Base-by-base conservation (phyloP, 2,113 vertebrate genomes). In the Rhegmatorhina hoffmannsi region DNA sequence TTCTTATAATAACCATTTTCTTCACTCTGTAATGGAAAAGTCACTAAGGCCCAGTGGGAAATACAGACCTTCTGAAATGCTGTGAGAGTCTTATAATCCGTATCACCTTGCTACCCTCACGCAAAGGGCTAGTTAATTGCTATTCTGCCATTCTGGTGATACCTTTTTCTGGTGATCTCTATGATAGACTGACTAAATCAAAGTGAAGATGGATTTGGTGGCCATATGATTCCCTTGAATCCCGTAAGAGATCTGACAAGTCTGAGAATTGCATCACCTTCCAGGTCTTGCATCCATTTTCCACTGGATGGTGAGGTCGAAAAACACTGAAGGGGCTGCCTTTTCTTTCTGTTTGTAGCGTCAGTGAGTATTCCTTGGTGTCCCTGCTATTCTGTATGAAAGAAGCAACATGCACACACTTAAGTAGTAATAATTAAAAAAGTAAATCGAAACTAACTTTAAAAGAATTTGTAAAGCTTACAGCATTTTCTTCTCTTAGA, bases 21-120 rank as follows among this genome's bases (percentile, higher is more conserved):
- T 84, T 95, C 88, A 84, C 78, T 58, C 77, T 84, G 73, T 89
- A 92, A 89, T 92, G 92, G 83, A 89, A 93, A 93, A 96, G 76
- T 68, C 66, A 55, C 40, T 81, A 68, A 69, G 90, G 83, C 83
- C 68, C 86, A 72, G 73, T 69, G 77, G 66, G 86, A 96, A 96
- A 94, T 73, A 68, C 0, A 3, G 83, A 78, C 85, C 56, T 78
- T 90, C 76, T 68, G 76, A 87, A 95, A 87, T 87, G 34, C 76
- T 64, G 17, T 86, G 52, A 62, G 49, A 75, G n/a, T 72, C 36
- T 90, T 77, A 60, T 8, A 49, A 83, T 78, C 47, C 63, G 58
- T 46, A 49, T 34, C 19, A 43, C 81, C 64, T 52, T 38, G 40
- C 43, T 86, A 49, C 29, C 29, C 67, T 70, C 46, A 31, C 0